Conservation (phyloP, 2,888 invertebrate genomes). For the Bombylius discolor region DNA sequence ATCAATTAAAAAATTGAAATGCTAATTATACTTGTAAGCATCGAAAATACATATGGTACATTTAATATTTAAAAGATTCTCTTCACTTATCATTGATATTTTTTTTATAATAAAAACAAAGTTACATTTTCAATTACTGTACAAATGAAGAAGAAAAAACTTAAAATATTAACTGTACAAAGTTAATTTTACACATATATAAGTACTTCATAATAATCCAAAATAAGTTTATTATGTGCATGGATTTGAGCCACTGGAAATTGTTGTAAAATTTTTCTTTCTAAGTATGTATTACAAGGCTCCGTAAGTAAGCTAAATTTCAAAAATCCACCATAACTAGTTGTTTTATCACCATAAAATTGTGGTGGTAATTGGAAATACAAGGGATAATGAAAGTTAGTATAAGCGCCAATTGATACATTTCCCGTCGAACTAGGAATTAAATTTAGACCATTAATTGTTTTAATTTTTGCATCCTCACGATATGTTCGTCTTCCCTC, state of each 20-base stretch:
- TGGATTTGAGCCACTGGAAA: constrained; percentile 76
- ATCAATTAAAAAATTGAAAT: constrained; percentile 22
- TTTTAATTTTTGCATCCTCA: constrained; percentile 38
- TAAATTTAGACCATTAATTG: constrained; percentile 46
- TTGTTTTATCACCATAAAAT: constrained; percentile 75
- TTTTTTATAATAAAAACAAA: too few species aligned
- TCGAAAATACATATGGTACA: not conserved
- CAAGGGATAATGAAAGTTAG: constrained; percentile 30
- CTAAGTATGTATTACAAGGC: constrained; percentile 43
- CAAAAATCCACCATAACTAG: constrained; percentile 83
- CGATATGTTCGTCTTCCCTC: constrained; percentile 29
- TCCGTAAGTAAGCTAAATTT: constrained; percentile 63
- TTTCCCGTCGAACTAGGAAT: constrained; percentile 46
- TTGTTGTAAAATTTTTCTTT: constrained; percentile 42
- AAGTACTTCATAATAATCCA: constrained; percentile 56
- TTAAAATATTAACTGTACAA: too few species aligned
- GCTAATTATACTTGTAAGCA: not conserved
- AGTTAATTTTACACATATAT: not conserved
- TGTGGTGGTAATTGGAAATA: constrained; percentile 51
- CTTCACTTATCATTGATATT: too few species aligned
- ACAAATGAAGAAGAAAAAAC: too few species aligned
- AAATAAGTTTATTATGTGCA: constrained; percentile 54
- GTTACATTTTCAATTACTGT: too few species aligned
- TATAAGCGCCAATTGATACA: constrained; percentile 33
- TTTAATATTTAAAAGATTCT: too few species aligned